Evolutionary conservation across 1,140 invertebrate genomes (phyloP), one percentile per base, ranked within the genome.

Genomic region (Polyergus mexicanus): DNA sequence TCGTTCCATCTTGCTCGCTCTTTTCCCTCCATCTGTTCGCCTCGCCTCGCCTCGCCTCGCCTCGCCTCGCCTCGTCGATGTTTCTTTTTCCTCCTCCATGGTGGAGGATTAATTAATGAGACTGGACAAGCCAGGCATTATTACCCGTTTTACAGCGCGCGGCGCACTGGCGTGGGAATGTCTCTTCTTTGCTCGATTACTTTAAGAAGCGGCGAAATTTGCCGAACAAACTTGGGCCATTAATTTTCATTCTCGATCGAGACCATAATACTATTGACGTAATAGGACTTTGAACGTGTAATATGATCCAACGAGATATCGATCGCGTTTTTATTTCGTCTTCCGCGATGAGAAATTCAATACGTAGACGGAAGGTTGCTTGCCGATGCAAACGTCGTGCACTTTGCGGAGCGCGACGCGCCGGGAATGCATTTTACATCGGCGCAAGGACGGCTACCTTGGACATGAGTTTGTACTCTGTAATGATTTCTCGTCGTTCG

Each of bases 61-160:
- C 25, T 54, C 62, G 60, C n/a, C 32, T 69, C 60, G 54, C 60
- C 28, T 38, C 81, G 41, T 44, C 51, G 54, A 1, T 44, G 41
- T 4, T 62, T 85, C 69, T 85, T 78, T 80, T 87, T 85, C 80
- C 87, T 87, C 28, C 11, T 72, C 72, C 83, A 78, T 77, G 77
- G 77, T 86, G 72, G 76, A 88, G 88, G 88, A 90, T 90, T 90
- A 90, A 90, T 90, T 90, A 90, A 90, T 90, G 89, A 90, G 88
- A 84, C 88, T 80, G 88, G 86, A 86, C 84, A 81, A 71, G 85
- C 89, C 86, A 54, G 88, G 83, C 86, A 89, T 90, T 83, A 83
- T 83, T 90, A 90, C 86, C 81, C 81, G 77, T 71, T 88, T 90
- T 90, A 90, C 86, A 72, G 81, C 84, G 69, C 85, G 77, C 65